These are phyloP conservation scores for Haliclona indistincta DNA, from an alignment of 37 sponge, comb jelly and placozoan species.

Conservation along the genomic window DNA sequence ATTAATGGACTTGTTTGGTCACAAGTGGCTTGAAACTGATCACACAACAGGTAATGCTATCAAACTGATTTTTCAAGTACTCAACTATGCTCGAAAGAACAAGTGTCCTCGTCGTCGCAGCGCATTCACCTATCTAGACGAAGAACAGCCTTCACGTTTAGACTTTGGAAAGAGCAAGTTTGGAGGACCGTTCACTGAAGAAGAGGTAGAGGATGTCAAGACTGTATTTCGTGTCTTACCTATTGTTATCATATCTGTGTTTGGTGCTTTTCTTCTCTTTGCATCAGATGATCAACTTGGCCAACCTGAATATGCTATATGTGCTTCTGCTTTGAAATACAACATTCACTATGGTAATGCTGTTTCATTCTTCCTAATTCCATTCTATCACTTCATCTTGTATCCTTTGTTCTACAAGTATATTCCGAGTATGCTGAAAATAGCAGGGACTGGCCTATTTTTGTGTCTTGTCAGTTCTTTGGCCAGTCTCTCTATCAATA, in stretches of 20 bases:
- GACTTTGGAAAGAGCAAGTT: too few species aligned
- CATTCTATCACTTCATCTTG: neutral
- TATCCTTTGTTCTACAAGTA: neutral
- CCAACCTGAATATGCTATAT: too few species aligned
- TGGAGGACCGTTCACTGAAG: too few species aligned
- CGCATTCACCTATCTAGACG: neutral
- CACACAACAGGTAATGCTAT: too few species aligned
- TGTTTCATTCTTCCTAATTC: neutral
- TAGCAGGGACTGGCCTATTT: neutral
- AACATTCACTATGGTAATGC: too few species aligned
- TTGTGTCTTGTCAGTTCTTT: neutral
- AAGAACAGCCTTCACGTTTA: too few species aligned
- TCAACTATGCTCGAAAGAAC: neutral
- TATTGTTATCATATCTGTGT: too few species aligned
- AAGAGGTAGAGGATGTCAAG: slow-evolving; percentile 2
- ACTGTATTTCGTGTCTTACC: neutral
- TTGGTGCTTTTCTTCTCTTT: too few species aligned
- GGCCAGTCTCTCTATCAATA: neutral
- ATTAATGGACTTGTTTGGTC: too few species aligned
- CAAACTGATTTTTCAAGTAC: neutral
- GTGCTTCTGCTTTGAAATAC: too few species aligned
- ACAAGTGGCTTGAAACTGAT: too few species aligned
- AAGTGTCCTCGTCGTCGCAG: neutral
- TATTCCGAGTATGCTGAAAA: neutral
- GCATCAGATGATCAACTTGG: too few species aligned